Conservation (phyloP, 2,113 vertebrate genomes). For the Sinosuthora webbiana region DNA sequence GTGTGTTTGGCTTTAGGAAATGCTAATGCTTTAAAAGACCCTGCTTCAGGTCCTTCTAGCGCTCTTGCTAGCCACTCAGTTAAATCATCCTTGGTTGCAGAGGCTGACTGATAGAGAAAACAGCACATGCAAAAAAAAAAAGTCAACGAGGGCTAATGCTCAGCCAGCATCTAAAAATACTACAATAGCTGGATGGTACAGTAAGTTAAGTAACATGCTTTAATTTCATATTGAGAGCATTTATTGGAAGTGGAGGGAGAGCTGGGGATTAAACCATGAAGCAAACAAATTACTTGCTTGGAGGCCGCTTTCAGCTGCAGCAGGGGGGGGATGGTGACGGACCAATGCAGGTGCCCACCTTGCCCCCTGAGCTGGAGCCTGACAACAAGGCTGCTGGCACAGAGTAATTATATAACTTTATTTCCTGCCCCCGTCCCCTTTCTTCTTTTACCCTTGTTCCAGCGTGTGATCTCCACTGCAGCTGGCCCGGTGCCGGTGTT, state of each 20-base stretch:
- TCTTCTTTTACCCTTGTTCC: background rate
- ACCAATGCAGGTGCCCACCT: slow-evolving; percentile 33
- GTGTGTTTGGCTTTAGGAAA: background rate
- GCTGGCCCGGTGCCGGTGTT: slow-evolving; percentile 17
- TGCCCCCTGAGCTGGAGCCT: background rate
- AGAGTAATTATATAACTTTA: background rate
- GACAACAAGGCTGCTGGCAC: background rate
- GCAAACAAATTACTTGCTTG: background rate
- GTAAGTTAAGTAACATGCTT: slow-evolving; percentile 51
- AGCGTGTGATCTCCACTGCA: background rate
- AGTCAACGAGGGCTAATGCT: background rate
- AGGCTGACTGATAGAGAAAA: background rate
- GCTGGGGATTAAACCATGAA: background rate
- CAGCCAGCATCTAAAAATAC: slow-evolving; percentile 55
- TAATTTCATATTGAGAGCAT: slow-evolving; percentile 32
- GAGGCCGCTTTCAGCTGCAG: background rate
- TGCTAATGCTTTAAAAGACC: background rate
- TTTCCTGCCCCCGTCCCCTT: background rate
- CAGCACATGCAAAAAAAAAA: background rate
- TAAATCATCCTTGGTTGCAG: background rate
- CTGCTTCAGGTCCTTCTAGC: background rate
- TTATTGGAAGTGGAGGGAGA: slow-evolving; percentile 18
- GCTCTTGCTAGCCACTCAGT: background rate
- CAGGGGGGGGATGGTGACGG: background rate
- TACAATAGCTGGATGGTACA: slow-evolving; percentile 13